These are phyloP conservation scores for Staurois parvus DNA, from an alignment of 2,797 vertebrate species.

Conservation along the genomic window DNA sequence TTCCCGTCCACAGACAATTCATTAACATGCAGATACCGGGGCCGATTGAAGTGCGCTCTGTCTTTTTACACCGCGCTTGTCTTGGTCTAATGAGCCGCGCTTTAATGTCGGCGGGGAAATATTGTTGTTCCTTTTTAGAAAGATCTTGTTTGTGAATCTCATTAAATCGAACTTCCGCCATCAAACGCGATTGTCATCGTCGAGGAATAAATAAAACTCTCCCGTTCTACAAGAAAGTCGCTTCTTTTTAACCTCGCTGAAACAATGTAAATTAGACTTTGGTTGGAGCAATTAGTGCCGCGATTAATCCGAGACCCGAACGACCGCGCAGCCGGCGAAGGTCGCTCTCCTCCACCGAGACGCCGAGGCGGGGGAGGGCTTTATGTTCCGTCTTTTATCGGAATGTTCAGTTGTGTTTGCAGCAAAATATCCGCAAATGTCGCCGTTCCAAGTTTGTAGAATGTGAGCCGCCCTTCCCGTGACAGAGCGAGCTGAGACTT, in stretches of 20 bases:
- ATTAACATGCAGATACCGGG: conserved; percentile 82
- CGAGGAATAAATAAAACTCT: conserved; percentile 76
- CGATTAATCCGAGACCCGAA: conserved; percentile 69
- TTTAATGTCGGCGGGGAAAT: conserved; percentile 80
- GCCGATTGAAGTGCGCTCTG: conserved; percentile 80
- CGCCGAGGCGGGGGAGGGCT: too few relatives aligned
- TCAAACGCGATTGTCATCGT: conserved; percentile 81
- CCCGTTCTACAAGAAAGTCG: conserved; percentile 69
- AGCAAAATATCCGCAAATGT: too few relatives aligned
- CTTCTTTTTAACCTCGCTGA: conserved; percentile 69
- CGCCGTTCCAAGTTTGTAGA: too few relatives aligned
- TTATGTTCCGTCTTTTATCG: too few relatives aligned
- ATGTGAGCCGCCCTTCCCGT: too few relatives aligned
- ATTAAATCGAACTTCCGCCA: conserved; percentile 80
- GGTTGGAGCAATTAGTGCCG: conserved; percentile 70
- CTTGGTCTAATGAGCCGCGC: conserved; percentile 81
- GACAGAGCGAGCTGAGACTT: too few relatives aligned
- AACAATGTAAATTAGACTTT: conserved; percentile 66
- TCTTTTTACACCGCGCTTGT: conserved; percentile 80
- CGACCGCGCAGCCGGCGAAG: conserved; percentile 68
- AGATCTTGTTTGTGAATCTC: conserved; percentile 82
- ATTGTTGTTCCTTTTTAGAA: conserved; percentile 82
- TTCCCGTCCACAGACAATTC: conserved; percentile 76
- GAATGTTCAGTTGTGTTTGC: too few relatives aligned
- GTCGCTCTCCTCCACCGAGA: background rate